Conservation (phyloP, 2,888 invertebrate species). For the Limnephilus rhombicus region DNA sequence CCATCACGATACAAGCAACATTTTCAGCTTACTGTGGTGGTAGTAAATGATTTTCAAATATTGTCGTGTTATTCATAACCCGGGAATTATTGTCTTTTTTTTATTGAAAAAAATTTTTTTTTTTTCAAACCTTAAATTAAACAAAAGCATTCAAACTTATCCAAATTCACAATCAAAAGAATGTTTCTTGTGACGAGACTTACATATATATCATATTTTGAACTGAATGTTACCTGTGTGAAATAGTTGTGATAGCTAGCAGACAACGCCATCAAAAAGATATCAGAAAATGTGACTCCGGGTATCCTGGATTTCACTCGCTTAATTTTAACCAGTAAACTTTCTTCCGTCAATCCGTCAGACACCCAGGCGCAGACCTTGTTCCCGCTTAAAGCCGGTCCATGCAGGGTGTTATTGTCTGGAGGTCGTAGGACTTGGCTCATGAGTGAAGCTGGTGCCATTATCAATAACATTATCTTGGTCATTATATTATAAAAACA, state of each 20-base stretch:
- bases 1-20: no score
- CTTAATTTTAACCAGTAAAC: constrained; percentile 71
- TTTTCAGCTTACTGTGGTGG: no score
- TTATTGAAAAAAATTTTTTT: no score
- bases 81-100: no score
- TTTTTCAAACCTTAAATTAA: no score
- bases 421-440: constrained; percentile 68
- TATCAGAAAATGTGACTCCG: constrained; percentile 73
- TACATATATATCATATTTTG: not conserved
- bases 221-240: constrained; percentile 69
- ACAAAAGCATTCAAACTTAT: no score
- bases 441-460: constrained; percentile 68
- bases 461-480: constrained; percentile 34
- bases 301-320: constrained; percentile 70
- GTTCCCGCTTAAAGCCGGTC: constrained; percentile 72
- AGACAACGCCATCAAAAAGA: constrained; percentile 75
- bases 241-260: constrained; percentile 74
- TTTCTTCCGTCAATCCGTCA: constrained; percentile 70
- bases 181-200: not conserved
- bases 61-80: no score
- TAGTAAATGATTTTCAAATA: no score
- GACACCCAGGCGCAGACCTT: constrained; percentile 72
- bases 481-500: not conserved
- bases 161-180: not conserved
- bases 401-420: constrained; percentile 74